Base-by-base conservation (phyloP, 2,797 vertebrate species). In the Pogonophryne albipinna region DNA sequence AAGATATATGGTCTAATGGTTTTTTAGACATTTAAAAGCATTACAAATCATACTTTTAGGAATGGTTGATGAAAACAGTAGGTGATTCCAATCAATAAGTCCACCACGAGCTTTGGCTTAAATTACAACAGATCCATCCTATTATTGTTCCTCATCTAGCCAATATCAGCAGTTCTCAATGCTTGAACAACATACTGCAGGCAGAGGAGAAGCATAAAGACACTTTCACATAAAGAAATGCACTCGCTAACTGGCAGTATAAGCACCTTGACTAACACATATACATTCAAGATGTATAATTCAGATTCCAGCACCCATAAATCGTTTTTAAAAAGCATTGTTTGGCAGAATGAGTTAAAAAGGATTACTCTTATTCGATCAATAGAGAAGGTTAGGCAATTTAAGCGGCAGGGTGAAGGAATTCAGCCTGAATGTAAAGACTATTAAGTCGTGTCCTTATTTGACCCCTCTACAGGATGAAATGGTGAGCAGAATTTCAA, bases 401-500 rank as follows among this genome's bases (percentile, higher is more conserved):
- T 77, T 78, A 61, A 69, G 71, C 42, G 56, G 62, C 69, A 27
- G 15, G 51, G 47, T 63, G 53, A 55, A 71, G 7, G 42, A 65
- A 68, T 56, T 41, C 71, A 51, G 4, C 20, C 44, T 38, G 61
- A 77, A 56, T 71, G 62, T 79, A 64, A 75, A 81, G 64, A 64
- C 59, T 46, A 61, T 84, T 84, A 72, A 73, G 34, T 69, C 57
- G 23, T 59, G 66, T 64, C 56, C 69, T 61, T 53, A 71, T 79
- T 75, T 50, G 71, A 84, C 38, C 13, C 20, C 41, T 46, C 62
- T 46, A n/a, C 20, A 76, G 62, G 46, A 76, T 47, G 71, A 79
- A 84, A 60, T 2, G 0, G 58, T 66, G 83, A 84, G 79, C 62
- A 71, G 75, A 87, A 84, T 86, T 77, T 74, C 20, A 87, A 88